Conservation (phyloP, 2,888 invertebrate species). For the Hypolimnas misippus region DNA sequence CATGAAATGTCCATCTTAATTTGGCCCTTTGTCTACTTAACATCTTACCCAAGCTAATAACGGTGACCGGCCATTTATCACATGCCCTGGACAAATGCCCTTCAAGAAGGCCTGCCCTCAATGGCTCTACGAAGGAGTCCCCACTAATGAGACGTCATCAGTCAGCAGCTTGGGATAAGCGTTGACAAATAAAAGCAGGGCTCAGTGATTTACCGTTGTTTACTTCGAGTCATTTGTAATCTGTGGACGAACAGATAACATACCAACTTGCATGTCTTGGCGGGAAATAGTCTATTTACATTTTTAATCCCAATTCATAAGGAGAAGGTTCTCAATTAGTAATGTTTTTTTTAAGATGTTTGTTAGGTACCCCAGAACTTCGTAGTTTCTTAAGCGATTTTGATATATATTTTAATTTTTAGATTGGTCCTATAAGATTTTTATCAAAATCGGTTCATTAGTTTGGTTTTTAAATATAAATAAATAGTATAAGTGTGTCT, state of each 20-base stretch:
- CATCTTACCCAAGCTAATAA: constrained; percentile 31
- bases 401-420: too few species aligned
- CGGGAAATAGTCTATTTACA: constrained; percentile 11
- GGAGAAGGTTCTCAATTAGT: too few species aligned
- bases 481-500: too few species aligned
- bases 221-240: constrained; percentile 33
- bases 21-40: constrained; percentile 18
- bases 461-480: too few species aligned
- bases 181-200: constrained; percentile 75
- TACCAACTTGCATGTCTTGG: constrained; percentile 23
- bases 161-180: constrained; percentile 67
- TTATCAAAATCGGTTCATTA: too few species aligned
- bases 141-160: constrained; percentile 71
- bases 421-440: too few species aligned
- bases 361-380: too few species aligned
- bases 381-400: too few species aligned
- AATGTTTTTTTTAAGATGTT: too few species aligned
- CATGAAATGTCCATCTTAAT: constrained; percentile 13
- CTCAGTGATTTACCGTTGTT: constrained; percentile 65
- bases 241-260: constrained; percentile 22
- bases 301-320: too few species aligned
- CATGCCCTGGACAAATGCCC: constrained; percentile 68
- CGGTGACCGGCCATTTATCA: constrained; percentile 60
- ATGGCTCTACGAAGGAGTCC: constrained; percentile 65
- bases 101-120: constrained; percentile 64